Evolutionary conservation across 2,113 vertebrate genomes (phyloP).

Genomic region (Panurus biarmicus): DNA sequence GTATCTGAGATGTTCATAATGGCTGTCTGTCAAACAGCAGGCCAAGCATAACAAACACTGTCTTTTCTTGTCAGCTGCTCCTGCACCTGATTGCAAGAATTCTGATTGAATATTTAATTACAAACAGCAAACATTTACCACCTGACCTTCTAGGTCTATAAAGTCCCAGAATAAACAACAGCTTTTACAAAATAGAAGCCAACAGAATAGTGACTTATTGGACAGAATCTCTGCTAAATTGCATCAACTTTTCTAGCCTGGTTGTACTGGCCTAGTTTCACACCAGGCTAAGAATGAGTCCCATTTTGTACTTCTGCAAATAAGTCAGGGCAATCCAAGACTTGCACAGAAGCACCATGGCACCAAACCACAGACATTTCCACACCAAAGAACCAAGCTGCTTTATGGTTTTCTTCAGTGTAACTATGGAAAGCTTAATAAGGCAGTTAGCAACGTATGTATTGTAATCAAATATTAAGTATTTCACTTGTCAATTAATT

Average conservation of each 20-base stretch:
- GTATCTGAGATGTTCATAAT: not conserved
- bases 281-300: not conserved
- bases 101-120: not conserved
- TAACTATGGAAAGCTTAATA: not conserved
- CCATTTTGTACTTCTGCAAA: not conserved
- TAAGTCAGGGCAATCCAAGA: not conserved
- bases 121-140: not conserved
- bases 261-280: not conserved
- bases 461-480: not conserved
- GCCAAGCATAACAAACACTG: not conserved
- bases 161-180: not conserved
- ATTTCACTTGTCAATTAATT: not conserved
- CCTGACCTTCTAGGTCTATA: not conserved
- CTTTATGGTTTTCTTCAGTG: not conserved
- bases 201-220: not conserved
- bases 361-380: not conserved
- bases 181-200: not conserved
- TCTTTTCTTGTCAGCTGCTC: not conserved
- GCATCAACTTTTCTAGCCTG: not conserved
- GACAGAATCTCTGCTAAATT: not conserved
- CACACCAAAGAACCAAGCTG: not conserved
- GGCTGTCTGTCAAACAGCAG: not conserved
- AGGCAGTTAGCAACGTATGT: not conserved
- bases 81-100: not conserved
- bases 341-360: not conserved